Percentiles rank a stretch among this genome's conserved stretches.
These are phyloP conservation scores for Toxotes lorentzi DNA, from an alignment of 2,797 vertebrate genomes.

Conservation along the genomic window DNA sequence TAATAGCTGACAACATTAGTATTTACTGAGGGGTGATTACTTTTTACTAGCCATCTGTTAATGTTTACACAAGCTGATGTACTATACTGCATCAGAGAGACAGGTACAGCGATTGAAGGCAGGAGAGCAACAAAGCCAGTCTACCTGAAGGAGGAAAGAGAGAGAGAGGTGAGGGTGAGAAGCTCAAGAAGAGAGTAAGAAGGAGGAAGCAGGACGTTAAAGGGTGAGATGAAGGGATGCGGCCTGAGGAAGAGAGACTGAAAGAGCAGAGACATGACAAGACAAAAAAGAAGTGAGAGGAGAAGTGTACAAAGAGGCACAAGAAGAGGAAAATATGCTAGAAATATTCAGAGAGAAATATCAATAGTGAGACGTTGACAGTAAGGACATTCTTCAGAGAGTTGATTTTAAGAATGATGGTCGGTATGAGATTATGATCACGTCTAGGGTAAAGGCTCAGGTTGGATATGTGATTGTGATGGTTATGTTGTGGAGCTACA, in stretches of 20 bases:
- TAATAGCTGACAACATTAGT: conserved; percentile 1
- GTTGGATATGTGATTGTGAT: neutral
- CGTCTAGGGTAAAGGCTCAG: neutral
- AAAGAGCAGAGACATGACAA: neutral
- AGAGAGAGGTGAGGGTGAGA: neutral
- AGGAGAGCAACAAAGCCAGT: neutral
- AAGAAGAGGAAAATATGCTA: neutral
- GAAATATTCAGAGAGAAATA: neutral
- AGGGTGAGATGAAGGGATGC: neutral
- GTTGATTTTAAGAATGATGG: too few species aligned
- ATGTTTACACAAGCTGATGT: conserved; percentile 49
- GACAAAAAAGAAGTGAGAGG: neutral
- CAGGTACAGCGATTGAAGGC: neutral
- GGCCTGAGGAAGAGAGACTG: neutral
- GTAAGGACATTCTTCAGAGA: neutral
- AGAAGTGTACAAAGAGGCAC: neutral
- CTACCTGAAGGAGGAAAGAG: neutral
- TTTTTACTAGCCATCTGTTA: conserved; percentile 57
- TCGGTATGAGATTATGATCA: neutral
- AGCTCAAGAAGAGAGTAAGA: too few species aligned
- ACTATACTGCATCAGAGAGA: neutral
- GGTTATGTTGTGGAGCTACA: neutral
- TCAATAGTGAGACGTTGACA: neutral
- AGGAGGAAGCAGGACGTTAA: neutral
- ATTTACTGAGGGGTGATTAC: conserved; percentile 32